Percentiles rank a stretch among this genome's conserved stretches.
phyloP scores from a whole-genome alignment of 2,888 invertebrate species.

The Ectemnius cavifrons region DNA sequence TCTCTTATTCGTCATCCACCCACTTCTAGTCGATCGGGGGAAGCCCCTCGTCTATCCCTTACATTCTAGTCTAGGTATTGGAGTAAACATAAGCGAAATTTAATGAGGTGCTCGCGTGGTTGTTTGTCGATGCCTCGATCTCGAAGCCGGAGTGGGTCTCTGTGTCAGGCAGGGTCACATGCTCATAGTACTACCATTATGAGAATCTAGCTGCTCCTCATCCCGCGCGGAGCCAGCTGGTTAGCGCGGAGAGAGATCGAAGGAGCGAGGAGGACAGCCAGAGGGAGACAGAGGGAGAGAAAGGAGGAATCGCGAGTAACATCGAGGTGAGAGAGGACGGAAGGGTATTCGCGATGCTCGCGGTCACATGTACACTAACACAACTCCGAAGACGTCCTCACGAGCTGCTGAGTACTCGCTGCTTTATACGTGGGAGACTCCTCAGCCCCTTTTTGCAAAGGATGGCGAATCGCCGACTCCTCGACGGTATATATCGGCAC shows the following conservation, averaged over 20 bases:
- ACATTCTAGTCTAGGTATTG: background rate
- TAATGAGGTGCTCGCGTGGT: conserved; percentile 38
- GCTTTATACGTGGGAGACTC: conserved; percentile 63
- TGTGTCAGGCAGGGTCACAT: conserved; percentile 77
- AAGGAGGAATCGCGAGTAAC: background rate
- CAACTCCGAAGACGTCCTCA: conserved; percentile 30
- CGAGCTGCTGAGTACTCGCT: conserved; percentile 25
- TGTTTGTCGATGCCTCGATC: conserved; percentile 48
- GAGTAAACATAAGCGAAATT: conserved; percentile 45
- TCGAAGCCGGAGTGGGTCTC: conserved; percentile 73
- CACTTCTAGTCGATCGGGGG: background rate
- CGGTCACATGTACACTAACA: background rate
- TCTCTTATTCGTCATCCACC: conserved; percentile 4
- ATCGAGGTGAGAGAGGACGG: conserved; percentile 22
- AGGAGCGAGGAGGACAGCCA: conserved; percentile 14
- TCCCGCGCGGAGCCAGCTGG: conserved; percentile 27
- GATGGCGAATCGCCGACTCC: conserved; percentile 46
- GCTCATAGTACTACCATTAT: conserved; percentile 49
- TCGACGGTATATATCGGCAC: conserved; percentile 68
- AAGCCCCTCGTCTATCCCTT: no score
- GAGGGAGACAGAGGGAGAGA: conserved; percentile 25
- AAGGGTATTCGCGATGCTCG: conserved; percentile 13
- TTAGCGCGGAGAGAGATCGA: conserved; percentile 37
- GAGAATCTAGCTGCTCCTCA: conserved; percentile 35
- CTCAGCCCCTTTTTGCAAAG: conserved; percentile 65